Base-by-base conservation (phyloP, 2,797 vertebrate genomes). In the Argya squamiceps region DNA sequence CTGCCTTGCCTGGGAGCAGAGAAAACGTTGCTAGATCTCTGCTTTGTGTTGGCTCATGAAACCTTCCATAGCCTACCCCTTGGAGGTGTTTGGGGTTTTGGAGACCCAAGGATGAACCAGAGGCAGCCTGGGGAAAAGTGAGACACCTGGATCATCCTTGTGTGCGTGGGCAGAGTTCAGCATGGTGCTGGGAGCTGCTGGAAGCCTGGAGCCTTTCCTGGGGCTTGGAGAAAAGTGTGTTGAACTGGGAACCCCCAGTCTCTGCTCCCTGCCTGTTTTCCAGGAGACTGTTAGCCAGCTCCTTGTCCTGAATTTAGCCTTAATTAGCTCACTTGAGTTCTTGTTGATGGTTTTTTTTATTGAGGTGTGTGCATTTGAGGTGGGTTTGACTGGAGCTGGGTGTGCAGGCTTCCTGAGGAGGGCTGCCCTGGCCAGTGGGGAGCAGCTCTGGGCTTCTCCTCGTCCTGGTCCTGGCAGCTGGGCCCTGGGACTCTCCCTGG, bases 271-370 rank as follows among this genome's bases (percentile, higher is more conserved):
- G 0, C 34, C 73, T 62, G 30, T 88, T 73, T 79, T 65, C 52
- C 46, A 12, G 46, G 18, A 76, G 29, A 44, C 29, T 30, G 36
- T 59, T n/a, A 70, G 24, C 34, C 27, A 15, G 12, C 43, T 91
- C 59, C 26, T 49, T 77, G 46, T 74, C 29, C 68, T 52, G 32
- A 52, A 80, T 15, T 60, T 30, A 44, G 41, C 11, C 3, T 6
- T 67, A 26, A 49, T 83, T 65, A 50, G 30, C 64, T 62, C 36
- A 8, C 12, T 0, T 0, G 2, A 7, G 5, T 52, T 46, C 41
- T 78, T 1, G 0, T 1, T 18, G n/a, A 18, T 11, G 4, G 22
- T 1, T 1, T 0, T 26, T 26, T 3, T 65, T 86, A 4, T 0
- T 75, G 60, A 53, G 41, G 7, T 81, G 24, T 6, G 29, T 53